phyloP scores from a whole-genome alignment of 2,888 invertebrate species.

The Ischnura elegans region DNA sequence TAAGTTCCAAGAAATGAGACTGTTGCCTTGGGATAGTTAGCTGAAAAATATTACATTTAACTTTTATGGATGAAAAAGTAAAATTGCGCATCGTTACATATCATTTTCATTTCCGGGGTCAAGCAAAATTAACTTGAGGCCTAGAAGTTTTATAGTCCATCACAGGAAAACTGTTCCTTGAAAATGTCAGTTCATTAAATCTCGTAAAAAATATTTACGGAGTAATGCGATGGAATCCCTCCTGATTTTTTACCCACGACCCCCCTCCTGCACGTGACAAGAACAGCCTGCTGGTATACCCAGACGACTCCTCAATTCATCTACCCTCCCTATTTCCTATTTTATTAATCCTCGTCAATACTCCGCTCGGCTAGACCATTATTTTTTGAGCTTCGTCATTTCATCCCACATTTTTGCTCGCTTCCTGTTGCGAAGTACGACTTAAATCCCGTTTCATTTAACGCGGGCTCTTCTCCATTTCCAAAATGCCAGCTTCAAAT shows the following conservation, averaged over 20 bases:
- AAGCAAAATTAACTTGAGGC: too few species aligned
- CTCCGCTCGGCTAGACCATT: background rate
- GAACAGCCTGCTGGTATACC: background rate
- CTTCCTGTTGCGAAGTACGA: background rate
- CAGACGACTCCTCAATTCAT: background rate
- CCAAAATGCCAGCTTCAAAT: background rate
- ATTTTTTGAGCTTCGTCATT: background rate
- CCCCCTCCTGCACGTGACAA: background rate
- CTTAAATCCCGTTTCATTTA: slow-evolving; percentile 12
- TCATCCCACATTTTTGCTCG: background rate
- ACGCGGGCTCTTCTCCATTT: background rate
- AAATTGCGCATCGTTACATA: too few species aligned
- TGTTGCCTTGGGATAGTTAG: too few species aligned
- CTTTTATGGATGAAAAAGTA: too few species aligned
- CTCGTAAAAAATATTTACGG: background rate
- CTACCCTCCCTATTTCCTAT: background rate
- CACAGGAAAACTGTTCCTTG: too few species aligned
- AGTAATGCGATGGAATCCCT: background rate
- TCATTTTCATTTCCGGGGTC: too few species aligned
- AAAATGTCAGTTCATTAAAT: too few species aligned
- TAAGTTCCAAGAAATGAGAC: too few species aligned
- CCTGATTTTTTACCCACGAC: background rate
- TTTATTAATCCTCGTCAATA: too few species aligned
- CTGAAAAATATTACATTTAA: too few species aligned
- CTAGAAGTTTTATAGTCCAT: too few species aligned